Evolutionary conservation across 1,140 invertebrate species (phyloP).

Genomic region (Cyphomyrmex costatus): DNA sequence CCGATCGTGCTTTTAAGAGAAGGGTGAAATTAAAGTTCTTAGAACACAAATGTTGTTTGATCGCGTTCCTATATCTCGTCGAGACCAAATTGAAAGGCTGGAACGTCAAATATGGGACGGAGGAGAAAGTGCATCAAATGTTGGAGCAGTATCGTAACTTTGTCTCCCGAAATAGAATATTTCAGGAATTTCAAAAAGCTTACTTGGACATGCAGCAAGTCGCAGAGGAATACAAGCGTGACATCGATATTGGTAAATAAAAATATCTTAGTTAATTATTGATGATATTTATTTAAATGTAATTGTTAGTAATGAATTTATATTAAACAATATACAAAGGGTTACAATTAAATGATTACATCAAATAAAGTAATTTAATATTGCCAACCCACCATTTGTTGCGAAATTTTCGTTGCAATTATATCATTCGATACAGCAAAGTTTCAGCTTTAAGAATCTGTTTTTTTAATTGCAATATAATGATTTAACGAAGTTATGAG

Average conservation of each 20-base stretch:
- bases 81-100: slow-evolving; percentile 95
- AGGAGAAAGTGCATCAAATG: slow-evolving; percentile 94
- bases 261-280: background rate
- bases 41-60: slow-evolving; percentile 96
- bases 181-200: slow-evolving; percentile 97
- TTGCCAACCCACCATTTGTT: too few species aligned
- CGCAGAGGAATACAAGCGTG: slow-evolving; percentile 95
- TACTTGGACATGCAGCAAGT: slow-evolving; percentile 96
- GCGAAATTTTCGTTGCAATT: too few species aligned
- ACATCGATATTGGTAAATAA: slow-evolving; percentile 91
- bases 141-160: slow-evolving; percentile 96
- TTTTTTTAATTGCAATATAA: too few species aligned
- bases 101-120: slow-evolving; percentile 95
- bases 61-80: slow-evolving; percentile 95
- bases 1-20: slow-evolving; percentile 91
- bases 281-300: slow-evolving; percentile 6
- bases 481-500: too few species aligned
- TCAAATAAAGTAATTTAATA: slow-evolving; percentile 11
- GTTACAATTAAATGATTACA: background rate
- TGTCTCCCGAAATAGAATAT: slow-evolving; percentile 96
- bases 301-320: background rate
- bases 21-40: slow-evolving; percentile 95
- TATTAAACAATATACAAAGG: background rate
- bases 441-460: too few species aligned
- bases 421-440: too few species aligned